These are phyloP conservation scores for Pygocentrus nattereri DNA, from an alignment of 2,797 vertebrate genomes.

Conservation along the genomic window DNA sequence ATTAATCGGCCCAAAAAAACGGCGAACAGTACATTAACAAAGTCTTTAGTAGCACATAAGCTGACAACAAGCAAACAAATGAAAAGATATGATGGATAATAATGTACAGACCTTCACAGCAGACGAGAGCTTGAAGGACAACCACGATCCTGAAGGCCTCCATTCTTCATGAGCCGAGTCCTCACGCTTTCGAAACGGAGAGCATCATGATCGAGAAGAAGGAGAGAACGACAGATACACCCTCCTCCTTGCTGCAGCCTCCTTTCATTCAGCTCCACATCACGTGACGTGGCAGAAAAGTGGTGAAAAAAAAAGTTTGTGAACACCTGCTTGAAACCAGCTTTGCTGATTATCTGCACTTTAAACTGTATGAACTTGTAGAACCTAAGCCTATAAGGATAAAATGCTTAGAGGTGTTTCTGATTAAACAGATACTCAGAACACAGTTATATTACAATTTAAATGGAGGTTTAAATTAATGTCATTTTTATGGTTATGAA, in stretches of 20 bases:
- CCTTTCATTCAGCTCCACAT: background rate
- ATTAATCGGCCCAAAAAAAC: too few species aligned
- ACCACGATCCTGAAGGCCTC: slow-evolving; percentile 32
- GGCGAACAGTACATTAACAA: too few species aligned
- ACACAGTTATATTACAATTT: too few species aligned
- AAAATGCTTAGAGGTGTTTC: too few species aligned
- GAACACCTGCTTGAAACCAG: background rate
- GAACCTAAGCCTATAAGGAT: too few species aligned
- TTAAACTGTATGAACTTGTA: too few species aligned
- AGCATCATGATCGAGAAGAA: background rate
- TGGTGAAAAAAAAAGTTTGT: background rate
- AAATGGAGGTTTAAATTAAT: too few species aligned
- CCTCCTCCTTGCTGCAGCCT: background rate
- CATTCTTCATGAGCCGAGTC: slow-evolving; percentile 32
- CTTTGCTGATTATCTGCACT: background rate
- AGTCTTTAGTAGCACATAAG: background rate
- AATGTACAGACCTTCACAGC: slow-evolving; percentile 37
- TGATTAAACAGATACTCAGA: too few species aligned
- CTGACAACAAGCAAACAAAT: background rate
- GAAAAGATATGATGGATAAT: background rate
- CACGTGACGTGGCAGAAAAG: slow-evolving; percentile 3
- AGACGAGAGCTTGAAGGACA: slow-evolving; percentile 30
- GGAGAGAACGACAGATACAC: background rate
- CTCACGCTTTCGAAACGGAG: slow-evolving; percentile 11
- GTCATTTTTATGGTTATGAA: too few species aligned